Conservation (phyloP, 2,113 vertebrate genomes). For the Vireo altiloquus region DNA sequence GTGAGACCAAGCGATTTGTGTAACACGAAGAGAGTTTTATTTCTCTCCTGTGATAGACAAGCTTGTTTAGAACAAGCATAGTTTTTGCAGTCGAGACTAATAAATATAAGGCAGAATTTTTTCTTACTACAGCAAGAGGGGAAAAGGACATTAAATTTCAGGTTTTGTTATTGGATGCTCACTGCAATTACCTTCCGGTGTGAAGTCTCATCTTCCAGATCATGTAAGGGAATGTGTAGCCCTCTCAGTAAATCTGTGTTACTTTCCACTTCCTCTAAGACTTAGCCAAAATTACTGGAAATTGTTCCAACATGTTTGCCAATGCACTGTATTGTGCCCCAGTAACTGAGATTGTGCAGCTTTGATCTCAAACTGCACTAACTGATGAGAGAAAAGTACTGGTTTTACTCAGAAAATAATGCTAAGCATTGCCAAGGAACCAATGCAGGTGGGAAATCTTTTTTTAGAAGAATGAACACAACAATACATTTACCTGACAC, state of each 20-base stretch:
- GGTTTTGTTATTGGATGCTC: neutral
- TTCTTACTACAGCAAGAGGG: neutral
- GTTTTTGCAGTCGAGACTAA: neutral
- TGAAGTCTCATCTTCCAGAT: neutral
- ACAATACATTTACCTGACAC: neutral
- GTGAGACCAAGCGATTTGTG: neutral
- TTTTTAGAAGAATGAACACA: neutral
- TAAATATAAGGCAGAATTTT: neutral
- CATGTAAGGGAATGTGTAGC: neutral
- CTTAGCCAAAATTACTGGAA: constrained; percentile 1
- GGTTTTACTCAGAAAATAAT: neutral
- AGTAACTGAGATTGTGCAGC: neutral
- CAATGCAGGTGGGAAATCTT: neutral
- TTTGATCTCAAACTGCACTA: neutral
- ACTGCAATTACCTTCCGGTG: neutral
- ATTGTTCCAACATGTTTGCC: neutral
- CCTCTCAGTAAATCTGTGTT: neutral
- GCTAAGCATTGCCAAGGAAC: neutral
- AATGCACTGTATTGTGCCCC: neutral
- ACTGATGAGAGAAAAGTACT: neutral
- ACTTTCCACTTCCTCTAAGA: constrained; percentile 1
- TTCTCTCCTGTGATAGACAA: neutral
- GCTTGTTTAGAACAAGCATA: neutral
- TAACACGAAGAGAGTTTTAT: neutral
- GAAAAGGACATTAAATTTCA: neutral